A percentile compares a stretch with the other conserved stretches of the same genome.
Conservation (phyloP, 1,140 invertebrate genomes). For the Tetraneura akinire region DNA sequence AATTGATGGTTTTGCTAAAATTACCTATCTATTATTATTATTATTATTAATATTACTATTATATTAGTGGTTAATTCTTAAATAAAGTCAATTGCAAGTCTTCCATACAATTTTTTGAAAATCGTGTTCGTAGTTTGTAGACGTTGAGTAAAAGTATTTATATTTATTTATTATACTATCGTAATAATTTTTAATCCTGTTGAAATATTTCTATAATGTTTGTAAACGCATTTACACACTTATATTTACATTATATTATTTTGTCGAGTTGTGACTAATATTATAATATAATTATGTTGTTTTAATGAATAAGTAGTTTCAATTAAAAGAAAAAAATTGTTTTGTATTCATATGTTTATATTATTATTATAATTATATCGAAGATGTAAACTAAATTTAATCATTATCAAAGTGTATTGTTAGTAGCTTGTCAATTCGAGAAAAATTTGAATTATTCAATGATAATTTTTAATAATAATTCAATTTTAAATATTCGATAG, state of each 20-base stretch:
- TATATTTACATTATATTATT: neutral
- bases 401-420: neutral
- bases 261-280: neutral
- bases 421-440: conserved; percentile 1
- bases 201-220: neutral
- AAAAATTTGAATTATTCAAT: neutral
- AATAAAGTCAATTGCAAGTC: conserved; percentile 36
- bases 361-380: neutral
- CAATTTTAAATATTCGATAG: neutral
- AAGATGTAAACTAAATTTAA: neutral
- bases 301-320: conserved; percentile 9
- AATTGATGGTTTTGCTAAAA: no score
- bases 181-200: conserved; percentile 1
- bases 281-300: conserved; percentile 13
- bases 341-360: conserved; percentile 43
- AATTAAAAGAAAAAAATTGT: conserved; percentile 12
- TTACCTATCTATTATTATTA: no score
- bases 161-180: conserved; percentile 7
- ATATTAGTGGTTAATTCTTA: conserved; percentile 30
- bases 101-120: conserved; percentile 17
- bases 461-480: conserved; percentile 19
- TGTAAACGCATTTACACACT: neutral
- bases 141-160: neutral
- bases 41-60: neutral
- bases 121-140: neutral